Evolutionary conservation across 37 sponge, comb jelly and placozoan genomes (phyloP), one percentile per base, ranked within the genome.

Genomic region (Tethya wilhelma): DNA sequence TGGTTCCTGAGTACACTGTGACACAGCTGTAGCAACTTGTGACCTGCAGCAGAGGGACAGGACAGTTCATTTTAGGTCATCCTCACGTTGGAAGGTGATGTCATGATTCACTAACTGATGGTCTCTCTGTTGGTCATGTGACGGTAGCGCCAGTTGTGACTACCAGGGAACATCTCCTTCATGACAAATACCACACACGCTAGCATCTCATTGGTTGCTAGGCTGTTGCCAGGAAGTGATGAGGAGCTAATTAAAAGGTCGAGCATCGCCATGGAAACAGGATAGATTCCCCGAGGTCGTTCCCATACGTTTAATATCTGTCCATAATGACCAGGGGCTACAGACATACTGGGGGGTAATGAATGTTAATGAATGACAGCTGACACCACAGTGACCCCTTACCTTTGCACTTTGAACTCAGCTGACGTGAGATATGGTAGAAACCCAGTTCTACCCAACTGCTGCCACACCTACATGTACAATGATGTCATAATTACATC

Each of bases 261-360:
- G 45, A 93, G 43, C 67, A 90, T 86, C 62, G 87, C 94, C 80
- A 86, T 85, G 79, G 94, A 82, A 43, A 93, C 80, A 56, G 75
- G 62, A 45, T 89, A 93, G 36, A 37, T 22, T 0, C 94, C 94
- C 42, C 71, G 37, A 44, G 91, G 84, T 4, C 90, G 72, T 44
- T 93, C 94, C 74, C 86, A 80, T 2, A 77, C 44, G 26, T 82
- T 76, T 63, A 90, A 38, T 32, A 93, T 59, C 32, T 93, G 83
- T 36, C 94, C 91, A 79, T 90, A 93, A 38, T 90, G 78, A 59
- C 90, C 87, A 40, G 91, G 83, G 46, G 87, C 69, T 2, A 93
- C 80, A 39, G 65, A 34, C 28, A 86, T 25, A 64, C 93, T 93
- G 71, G 12, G 36, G 58, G 71, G 53, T 44, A 12, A 64, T 2